phyloP scores from a whole-genome alignment of 2,888 invertebrate genomes.

The Sisyra terminalis region DNA sequence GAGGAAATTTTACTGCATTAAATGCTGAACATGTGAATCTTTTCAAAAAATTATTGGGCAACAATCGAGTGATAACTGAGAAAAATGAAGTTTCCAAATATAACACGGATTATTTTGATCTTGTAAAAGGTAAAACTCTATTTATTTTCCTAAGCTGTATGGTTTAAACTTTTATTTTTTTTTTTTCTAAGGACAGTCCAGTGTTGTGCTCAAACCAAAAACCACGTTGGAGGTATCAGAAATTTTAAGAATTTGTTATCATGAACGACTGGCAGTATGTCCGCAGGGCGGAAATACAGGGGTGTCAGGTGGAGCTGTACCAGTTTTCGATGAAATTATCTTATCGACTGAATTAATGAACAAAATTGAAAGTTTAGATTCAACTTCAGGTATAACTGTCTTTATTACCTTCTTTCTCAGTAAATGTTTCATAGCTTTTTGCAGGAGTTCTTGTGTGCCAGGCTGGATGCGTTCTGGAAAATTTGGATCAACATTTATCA shows the following conservation, averaged over 20 bases:
- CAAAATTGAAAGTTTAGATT: constrained; percentile 64
- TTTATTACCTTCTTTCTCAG: neutral
- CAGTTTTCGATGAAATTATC: constrained; percentile 93
- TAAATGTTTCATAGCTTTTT: neutral
- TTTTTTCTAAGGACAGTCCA: constrained; percentile 50
- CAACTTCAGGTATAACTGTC: constrained; percentile 49
- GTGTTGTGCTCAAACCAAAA: constrained; percentile 72
- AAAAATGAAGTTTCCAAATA: constrained; percentile 57
- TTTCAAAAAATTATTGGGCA: constrained; percentile 47
- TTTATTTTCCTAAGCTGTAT: neutral
- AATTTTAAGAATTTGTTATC: constrained; percentile 73
- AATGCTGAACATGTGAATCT: constrained; percentile 40
- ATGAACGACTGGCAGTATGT: constrained; percentile 73
- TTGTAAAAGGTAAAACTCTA: constrained; percentile 56
- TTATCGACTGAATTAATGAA: constrained; percentile 75
- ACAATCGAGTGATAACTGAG: constrained; percentile 54
- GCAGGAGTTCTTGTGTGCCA: constrained; percentile 67
- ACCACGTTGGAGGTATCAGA: constrained; percentile 72
- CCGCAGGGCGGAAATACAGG: constrained; percentile 95
- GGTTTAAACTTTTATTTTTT: too few species aligned
- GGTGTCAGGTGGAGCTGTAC: constrained; percentile 89
- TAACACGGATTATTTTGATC: constrained; percentile 82
- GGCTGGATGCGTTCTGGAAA: constrained; percentile 87
- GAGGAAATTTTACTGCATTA: constrained; percentile 41
- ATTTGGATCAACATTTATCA: constrained; percentile 56